These are phyloP conservation scores for Macrostomum cliftonense DNA, from an alignment of 2,888 invertebrate genomes.

Conservation along the genomic window DNA sequence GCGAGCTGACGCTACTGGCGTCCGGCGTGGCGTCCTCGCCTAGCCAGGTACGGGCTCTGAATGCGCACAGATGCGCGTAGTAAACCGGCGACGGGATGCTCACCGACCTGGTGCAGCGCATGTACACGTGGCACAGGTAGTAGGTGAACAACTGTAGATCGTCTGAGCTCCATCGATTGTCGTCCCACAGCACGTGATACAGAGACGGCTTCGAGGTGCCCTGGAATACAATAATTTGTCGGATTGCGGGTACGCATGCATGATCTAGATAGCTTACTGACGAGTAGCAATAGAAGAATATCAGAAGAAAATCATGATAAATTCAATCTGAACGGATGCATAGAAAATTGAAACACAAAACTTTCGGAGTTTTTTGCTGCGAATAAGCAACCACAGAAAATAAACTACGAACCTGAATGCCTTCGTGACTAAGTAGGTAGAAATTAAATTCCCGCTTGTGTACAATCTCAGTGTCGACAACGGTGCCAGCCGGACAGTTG, in stretches of 20 bases:
- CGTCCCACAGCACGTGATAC: slow-evolving; percentile 15
- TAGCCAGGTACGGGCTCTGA: slow-evolving; percentile 10
- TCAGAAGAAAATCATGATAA: no score
- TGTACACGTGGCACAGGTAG: slow-evolving; percentile 14
- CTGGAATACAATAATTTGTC: slow-evolving; percentile 2
- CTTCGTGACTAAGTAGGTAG: slow-evolving; percentile 12
- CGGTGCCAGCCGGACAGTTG: slow-evolving; percentile 11
- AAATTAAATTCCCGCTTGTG: slow-evolving; percentile 12
- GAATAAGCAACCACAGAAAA: no score
- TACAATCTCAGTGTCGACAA: slow-evolving; percentile 10
- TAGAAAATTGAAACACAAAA: no score
- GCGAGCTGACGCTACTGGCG: no score
- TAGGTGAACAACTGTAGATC: slow-evolving; percentile 14
- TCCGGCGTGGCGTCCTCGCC: neutral
- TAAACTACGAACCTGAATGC: slow-evolving; percentile 12
- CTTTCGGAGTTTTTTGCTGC: no score
- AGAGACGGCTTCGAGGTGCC: slow-evolving; percentile 15
- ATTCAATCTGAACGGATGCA: no score
- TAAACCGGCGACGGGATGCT: slow-evolving; percentile 14
- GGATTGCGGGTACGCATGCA: no score
- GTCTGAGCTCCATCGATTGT: slow-evolving; percentile 15
- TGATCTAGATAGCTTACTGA: no score
- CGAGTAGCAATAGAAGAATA: no score
- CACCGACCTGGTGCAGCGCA: slow-evolving; percentile 13
- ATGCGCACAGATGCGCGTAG: slow-evolving; percentile 12